Conservation (phyloP, 2,888 invertebrate species). For the Drepana falcataria region DNA sequence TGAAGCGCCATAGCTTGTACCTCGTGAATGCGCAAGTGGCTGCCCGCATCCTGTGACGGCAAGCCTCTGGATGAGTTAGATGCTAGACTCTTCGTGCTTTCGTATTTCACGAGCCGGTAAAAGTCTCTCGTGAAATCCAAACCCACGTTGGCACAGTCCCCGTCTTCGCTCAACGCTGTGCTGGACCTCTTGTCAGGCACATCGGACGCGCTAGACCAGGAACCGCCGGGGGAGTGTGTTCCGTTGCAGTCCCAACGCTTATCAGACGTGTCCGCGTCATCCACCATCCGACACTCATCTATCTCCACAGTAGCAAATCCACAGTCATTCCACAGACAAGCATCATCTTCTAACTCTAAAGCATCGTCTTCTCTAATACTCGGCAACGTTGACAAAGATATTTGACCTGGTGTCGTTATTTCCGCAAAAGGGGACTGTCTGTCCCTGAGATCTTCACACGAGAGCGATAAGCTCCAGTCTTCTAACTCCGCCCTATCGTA, state of each 20-base stretch:
- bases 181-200: slow-evolving; percentile 84
- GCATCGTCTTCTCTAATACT: slow-evolving; percentile 86
- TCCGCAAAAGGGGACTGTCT: slow-evolving; percentile 71
- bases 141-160: slow-evolving; percentile 83
- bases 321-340: slow-evolving; percentile 86
- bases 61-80: slow-evolving; percentile 85
- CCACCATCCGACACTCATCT: slow-evolving; percentile 80
- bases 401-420: slow-evolving; percentile 80
- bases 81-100: slow-evolving; percentile 87
- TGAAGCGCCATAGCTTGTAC: slow-evolving; percentile 70
- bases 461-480: slow-evolving; percentile 87
- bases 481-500: slow-evolving; percentile 87
- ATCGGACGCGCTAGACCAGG: slow-evolving; percentile 78
- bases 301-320: slow-evolving; percentile 84
- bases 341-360: slow-evolving; percentile 85
- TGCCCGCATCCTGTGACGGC: slow-evolving; percentile 74
- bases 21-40: slow-evolving; percentile 64
- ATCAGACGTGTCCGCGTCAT: slow-evolving; percentile 65
- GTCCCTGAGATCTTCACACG: slow-evolving; percentile 83
- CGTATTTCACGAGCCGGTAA: slow-evolving; percentile 88
- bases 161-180: slow-evolving; percentile 83
- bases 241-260: slow-evolving; percentile 83
- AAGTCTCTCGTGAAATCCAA: slow-evolving; percentile 89
- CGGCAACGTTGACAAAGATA: slow-evolving; percentile 81
- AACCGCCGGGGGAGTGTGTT: slow-evolving; percentile 79